A percentile compares a stretch with the other conserved stretches of the same genome.
phyloP scores from a whole-genome alignment of 92 coral and sea anemone genomes.

The Palythoa heliodiscus region DNA sequence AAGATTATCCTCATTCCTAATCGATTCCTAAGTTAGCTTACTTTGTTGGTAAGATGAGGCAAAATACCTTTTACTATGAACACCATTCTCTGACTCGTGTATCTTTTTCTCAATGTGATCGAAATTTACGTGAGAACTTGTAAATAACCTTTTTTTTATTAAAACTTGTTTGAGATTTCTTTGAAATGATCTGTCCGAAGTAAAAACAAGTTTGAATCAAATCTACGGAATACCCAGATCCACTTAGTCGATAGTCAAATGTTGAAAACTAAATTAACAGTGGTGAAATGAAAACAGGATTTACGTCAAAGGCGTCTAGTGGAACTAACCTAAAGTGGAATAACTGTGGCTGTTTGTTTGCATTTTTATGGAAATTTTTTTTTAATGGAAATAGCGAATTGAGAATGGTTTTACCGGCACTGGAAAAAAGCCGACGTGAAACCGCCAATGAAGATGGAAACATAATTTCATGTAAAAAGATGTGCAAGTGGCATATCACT shows the following conservation, averaged over 20 bases:
- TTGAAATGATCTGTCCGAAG: conserved; percentile 12
- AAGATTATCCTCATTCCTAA: too few relatives aligned
- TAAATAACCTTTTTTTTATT: background rate
- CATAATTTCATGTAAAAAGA: too few relatives aligned
- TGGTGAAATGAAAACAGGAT: background rate
- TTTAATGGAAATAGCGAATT: too few relatives aligned
- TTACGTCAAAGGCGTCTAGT: background rate
- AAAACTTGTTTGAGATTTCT: background rate
- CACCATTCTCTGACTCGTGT: background rate
- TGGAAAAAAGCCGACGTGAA: too few relatives aligned
- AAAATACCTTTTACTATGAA: background rate
- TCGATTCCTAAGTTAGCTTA: too few relatives aligned
- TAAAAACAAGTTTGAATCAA: conserved; percentile 1
- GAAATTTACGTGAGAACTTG: background rate
- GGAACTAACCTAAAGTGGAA: too few relatives aligned
- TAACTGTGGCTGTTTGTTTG: too few relatives aligned
- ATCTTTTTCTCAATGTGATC: background rate
- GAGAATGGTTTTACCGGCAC: too few relatives aligned
- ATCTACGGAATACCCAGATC: background rate
- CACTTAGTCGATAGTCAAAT: background rate
- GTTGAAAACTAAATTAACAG: conserved; percentile 20
- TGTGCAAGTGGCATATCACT: too few relatives aligned
- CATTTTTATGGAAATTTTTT: too few relatives aligned
- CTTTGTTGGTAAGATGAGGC: background rate
- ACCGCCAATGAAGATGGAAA: too few relatives aligned